These are phyloP conservation scores for Limnephilus rhombicus DNA, from an alignment of 2,888 invertebrate species.

Conservation along the genomic window DNA sequence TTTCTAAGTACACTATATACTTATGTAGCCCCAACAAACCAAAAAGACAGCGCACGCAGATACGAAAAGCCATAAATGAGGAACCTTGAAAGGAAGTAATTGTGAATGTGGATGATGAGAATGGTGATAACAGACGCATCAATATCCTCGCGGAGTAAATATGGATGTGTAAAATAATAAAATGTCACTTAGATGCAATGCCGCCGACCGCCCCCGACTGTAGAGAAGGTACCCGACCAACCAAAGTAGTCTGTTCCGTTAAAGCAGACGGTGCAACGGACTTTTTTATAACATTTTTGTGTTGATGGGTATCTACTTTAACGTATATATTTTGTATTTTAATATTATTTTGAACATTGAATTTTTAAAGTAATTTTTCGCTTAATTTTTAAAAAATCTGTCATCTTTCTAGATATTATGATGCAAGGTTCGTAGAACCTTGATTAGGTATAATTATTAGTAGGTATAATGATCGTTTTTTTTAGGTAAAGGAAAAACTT, in stretches of 20 bases:
- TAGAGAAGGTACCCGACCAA: background rate
- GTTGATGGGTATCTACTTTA: no score
- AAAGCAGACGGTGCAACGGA: background rate
- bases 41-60: background rate
- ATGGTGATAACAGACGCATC: constrained; percentile 21
- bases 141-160: constrained; percentile 30
- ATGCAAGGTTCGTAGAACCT: no score
- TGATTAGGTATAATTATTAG: no score
- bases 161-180: constrained; percentile 57
- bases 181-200: constrained; percentile 48
- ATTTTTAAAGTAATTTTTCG: no score
- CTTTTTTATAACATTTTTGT: background rate
- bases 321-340: no score
- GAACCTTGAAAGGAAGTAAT: background rate
- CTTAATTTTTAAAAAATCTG: no score
- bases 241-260: background rate
- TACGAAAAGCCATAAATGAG: background rate
- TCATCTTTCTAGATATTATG: no score
- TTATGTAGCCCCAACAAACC: background rate
- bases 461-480: no score
- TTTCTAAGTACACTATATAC: background rate
- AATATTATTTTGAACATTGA: no score
- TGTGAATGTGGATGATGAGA: constrained; percentile 16
- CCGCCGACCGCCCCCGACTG: constrained; percentile 30
- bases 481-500: no score